Conservation (phyloP, 2,888 invertebrate species). For the Dorcus hopei region DNA sequence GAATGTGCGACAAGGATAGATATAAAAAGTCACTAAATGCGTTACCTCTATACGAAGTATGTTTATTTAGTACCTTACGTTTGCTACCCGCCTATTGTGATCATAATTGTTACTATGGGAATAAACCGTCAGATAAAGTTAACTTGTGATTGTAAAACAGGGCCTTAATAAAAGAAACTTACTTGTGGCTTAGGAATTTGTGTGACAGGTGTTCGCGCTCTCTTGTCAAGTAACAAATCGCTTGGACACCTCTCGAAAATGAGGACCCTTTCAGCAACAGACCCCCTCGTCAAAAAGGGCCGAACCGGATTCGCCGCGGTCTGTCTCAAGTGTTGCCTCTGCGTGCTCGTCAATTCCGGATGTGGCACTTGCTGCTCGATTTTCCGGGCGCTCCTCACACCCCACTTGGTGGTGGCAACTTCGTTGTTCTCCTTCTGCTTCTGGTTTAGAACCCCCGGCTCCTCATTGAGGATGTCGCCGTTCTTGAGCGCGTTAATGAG, state of each 20-base stretch:
- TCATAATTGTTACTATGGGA: too few species aligned
- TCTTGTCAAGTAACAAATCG: constrained; percentile 69
- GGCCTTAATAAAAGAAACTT: constrained; percentile 18
- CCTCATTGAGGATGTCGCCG: constrained; percentile 61
- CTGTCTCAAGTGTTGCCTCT: constrained; percentile 55
- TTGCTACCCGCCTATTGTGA: too few species aligned
- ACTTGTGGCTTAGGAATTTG: constrained; percentile 45
- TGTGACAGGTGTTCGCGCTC: constrained; percentile 48
- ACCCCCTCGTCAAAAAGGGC: constrained; percentile 83
- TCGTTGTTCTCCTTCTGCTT: constrained; percentile 26
- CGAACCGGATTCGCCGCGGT: constrained; percentile 65
- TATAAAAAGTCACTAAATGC: too few species aligned
- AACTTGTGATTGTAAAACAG: too few species aligned
- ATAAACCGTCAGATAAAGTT: too few species aligned
- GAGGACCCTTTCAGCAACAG: constrained; percentile 85
- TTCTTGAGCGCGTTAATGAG: constrained; percentile 76
- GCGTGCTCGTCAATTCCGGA: constrained; percentile 62
- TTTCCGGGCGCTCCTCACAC: constrained; percentile 45
- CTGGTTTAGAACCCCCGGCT: constrained; percentile 33
- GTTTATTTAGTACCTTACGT: too few species aligned
- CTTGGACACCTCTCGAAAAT: constrained; percentile 90
- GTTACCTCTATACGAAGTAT: too few species aligned
- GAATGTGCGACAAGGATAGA: too few species aligned
- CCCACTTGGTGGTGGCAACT: constrained; percentile 42
- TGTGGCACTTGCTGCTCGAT: constrained; percentile 59